phyloP scores from a whole-genome alignment of 2,888 invertebrate genomes.

The Caenorhabditis virilis region DNA sequence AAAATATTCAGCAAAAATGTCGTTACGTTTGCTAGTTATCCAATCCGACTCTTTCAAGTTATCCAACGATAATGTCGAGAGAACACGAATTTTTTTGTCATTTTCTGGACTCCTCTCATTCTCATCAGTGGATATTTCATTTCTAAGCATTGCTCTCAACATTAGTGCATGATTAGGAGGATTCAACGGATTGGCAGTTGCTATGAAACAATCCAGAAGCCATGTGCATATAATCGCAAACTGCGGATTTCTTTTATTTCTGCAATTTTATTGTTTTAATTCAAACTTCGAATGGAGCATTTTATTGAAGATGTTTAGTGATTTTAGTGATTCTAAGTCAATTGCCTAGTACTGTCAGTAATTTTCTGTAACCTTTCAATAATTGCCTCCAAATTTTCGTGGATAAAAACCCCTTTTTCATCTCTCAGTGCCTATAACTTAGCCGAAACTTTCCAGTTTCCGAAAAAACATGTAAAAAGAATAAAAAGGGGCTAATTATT shows the following conservation, averaged over 20 bases:
- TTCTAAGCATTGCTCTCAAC: constrained; percentile 11
- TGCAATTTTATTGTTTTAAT: constrained; percentile 1
- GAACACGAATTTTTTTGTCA: background rate
- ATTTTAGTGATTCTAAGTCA: too few species aligned
- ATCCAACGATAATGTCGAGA: constrained; percentile 21
- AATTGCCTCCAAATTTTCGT: too few species aligned
- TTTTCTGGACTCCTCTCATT: background rate
- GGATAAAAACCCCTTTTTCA: too few species aligned
- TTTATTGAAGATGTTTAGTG: background rate
- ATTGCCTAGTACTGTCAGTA: background rate
- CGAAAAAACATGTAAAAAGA: too few species aligned
- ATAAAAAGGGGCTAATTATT: too few species aligned
- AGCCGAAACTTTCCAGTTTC: too few species aligned
- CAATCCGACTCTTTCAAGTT: constrained; percentile 19
- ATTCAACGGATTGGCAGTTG: constrained; percentile 73
- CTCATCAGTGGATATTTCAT: background rate
- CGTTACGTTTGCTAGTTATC: constrained; percentile 8
- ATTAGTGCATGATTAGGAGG: constrained; percentile 23
- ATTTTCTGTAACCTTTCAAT: background rate
- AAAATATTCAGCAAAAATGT: background rate
- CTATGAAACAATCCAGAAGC: constrained; percentile 91
- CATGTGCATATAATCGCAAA: constrained; percentile 94
- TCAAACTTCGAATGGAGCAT: background rate
- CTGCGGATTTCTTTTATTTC: constrained; percentile 89
- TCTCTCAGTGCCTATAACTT: too few species aligned